Conservation (phyloP, 2,113 vertebrate species). For the Pachyramphus minor region DNA sequence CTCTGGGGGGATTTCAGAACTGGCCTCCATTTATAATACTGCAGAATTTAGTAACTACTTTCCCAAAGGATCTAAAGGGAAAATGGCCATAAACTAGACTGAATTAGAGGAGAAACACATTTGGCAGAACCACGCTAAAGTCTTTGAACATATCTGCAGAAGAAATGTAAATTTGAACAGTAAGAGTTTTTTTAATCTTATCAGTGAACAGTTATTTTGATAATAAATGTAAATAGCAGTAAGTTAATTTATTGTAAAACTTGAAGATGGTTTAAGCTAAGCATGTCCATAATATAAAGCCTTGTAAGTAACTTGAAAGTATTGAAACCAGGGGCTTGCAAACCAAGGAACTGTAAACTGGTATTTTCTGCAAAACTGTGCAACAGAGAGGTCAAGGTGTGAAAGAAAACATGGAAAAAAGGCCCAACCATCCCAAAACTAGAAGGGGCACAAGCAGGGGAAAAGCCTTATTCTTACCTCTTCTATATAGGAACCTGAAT, state of each 20-base stretch:
- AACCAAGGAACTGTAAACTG: not conserved
- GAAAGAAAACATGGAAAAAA: not conserved
- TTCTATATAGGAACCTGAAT: not conserved
- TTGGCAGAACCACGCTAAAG: not conserved
- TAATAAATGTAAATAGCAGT: not conserved
- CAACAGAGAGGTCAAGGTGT: not conserved
- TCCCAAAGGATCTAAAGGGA: slow-evolving; percentile 41
- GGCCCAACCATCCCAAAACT: not conserved
- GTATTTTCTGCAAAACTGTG: not conserved
- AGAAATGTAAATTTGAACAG: slow-evolving; percentile 9
- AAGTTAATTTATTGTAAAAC: not conserved
- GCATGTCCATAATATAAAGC: not conserved
- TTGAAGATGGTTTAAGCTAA: not conserved
- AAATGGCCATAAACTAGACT: slow-evolving; percentile 49
- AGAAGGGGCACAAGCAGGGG: not conserved
- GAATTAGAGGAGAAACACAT: slow-evolving; percentile 40
- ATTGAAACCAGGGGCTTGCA: not conserved
- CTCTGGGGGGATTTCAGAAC: slow-evolving; percentile 58
- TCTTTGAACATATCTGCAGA: slow-evolving; percentile 12
- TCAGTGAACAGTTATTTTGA: not conserved
- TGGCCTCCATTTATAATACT: slow-evolving; percentile 61
- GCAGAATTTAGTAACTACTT: slow-evolving; percentile 59
- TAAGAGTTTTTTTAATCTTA: not conserved
- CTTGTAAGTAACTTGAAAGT: not conserved
- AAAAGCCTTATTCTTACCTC: not conserved